Conservation (phyloP, 35 echinoderm and acorn worm genomes). For the Nesometra sesokonis region DNA sequence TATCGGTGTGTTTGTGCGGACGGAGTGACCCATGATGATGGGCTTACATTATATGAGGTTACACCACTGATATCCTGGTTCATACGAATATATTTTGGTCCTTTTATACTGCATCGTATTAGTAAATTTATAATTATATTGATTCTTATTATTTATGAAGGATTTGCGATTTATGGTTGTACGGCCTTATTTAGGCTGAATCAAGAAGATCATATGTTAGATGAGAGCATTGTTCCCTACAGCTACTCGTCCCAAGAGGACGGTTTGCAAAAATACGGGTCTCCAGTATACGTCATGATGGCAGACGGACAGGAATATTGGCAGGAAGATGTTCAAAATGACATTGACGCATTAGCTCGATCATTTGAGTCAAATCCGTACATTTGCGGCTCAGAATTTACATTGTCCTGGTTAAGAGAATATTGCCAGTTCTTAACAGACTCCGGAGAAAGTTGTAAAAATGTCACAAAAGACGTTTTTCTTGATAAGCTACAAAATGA, state of each 20-base stretch:
- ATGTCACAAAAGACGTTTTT: constrained; percentile 15
- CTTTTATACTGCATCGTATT: constrained; percentile 28
- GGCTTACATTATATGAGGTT: constrained; percentile 1
- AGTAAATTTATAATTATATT: constrained; percentile 29
- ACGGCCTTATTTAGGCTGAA: constrained; percentile 28
- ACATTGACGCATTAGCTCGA: constrained; percentile 1
- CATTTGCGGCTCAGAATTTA: constrained; percentile 21
- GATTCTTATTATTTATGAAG: constrained; percentile 18
- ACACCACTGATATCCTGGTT: constrained; percentile 35
- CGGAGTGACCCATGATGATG: constrained; percentile 26
- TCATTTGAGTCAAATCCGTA: constrained; percentile 13
- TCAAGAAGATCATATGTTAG: constrained; percentile 44
- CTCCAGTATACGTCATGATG: constrained; percentile 38
- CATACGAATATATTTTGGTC: constrained; percentile 42
- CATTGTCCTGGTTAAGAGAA: constrained; percentile 28
- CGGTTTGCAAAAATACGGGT: constrained; percentile 42
- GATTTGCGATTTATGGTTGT: constrained; percentile 44
- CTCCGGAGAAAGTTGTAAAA: background rate
- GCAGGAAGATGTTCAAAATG: constrained; percentile 19
- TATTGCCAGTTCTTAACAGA: constrained; percentile 11
- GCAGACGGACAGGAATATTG: constrained; percentile 48
- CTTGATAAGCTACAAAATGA: constrained; percentile 20
- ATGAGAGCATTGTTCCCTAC: constrained; percentile 15
- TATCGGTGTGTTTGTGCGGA: constrained; percentile 56
- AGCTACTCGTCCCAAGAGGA: constrained; percentile 32